Evolutionary conservation across 2,797 vertebrate genomes (phyloP).

Genomic region (Cercopithecus petaurista): DNA sequence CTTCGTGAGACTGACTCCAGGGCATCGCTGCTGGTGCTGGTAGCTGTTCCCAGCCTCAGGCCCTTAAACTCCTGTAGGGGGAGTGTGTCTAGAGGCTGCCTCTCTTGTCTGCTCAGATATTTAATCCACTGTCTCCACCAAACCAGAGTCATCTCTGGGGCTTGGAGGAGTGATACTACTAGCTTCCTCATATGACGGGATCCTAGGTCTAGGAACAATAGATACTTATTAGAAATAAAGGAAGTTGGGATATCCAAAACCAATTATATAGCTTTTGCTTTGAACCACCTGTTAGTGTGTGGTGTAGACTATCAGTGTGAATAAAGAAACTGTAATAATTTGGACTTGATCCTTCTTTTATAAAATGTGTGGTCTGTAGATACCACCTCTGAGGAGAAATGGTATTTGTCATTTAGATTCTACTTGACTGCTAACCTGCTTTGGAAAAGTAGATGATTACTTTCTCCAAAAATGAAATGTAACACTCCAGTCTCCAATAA

Average conservation of each 20-base stretch:
- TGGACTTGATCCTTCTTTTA: not conserved
- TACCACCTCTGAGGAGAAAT: not conserved
- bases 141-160: not conserved
- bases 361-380: not conserved
- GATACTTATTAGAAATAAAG: not conserved
- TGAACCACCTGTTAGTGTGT: not conserved
- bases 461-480: not conserved
- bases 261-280: not conserved
- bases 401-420: not conserved
- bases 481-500: not conserved
- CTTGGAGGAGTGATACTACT: not conserved
- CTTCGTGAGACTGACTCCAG: not conserved
- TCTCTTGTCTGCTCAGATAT: not conserved
- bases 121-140: not conserved
- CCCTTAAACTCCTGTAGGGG: not conserved
- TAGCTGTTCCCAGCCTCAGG: not conserved
- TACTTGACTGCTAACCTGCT: not conserved
- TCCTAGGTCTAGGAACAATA: not conserved
- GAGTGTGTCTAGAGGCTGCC: not conserved
- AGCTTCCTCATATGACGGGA: not conserved
- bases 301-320: not conserved
- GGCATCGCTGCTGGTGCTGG: not conserved
- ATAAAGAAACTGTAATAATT: not conserved
- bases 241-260: not conserved
- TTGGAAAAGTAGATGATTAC: not conserved